Evolutionary conservation across 2,113 vertebrate genomes (phyloP).

Genomic region (Pterocles orientalis): DNA sequence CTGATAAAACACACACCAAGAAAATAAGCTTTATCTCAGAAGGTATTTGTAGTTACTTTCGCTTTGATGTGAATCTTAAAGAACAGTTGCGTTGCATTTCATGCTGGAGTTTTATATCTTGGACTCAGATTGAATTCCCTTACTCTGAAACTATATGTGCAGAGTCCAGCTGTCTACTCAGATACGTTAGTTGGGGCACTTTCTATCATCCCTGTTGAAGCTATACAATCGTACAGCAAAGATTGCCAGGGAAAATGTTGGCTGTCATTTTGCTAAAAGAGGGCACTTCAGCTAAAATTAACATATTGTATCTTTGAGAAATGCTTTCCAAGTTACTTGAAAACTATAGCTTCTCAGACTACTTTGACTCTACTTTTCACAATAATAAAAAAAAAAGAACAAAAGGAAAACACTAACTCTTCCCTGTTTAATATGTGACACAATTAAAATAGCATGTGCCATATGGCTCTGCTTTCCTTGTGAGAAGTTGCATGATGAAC

Average conservation of each 20-base stretch:
- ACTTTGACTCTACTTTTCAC: neutral
- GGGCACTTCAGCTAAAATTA: neutral
- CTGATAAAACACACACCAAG: neutral
- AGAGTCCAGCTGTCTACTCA: neutral
- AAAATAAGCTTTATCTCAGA: neutral
- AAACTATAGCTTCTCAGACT: neutral
- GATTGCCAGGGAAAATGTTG: neutral
- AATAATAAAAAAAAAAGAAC: neutral
- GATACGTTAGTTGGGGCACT: neutral
- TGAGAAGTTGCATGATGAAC: neutral
- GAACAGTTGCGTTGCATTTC: neutral
- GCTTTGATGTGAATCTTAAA: neutral
- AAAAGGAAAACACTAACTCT: neutral
- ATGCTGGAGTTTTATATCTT: fast-evolving
- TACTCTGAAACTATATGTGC: fast-evolving
- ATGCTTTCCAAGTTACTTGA: neutral
- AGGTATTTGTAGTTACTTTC: neutral
- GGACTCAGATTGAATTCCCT: neutral
- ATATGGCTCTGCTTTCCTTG: neutral
- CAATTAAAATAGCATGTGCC: neutral
- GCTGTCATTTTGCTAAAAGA: neutral
- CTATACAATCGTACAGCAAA: neutral
- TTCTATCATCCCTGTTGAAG: neutral
- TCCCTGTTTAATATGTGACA: neutral
- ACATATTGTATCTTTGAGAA: fast-evolving